Base-by-base conservation (phyloP, 1,140 invertebrate species). In the Potamilus streckersoni region DNA sequence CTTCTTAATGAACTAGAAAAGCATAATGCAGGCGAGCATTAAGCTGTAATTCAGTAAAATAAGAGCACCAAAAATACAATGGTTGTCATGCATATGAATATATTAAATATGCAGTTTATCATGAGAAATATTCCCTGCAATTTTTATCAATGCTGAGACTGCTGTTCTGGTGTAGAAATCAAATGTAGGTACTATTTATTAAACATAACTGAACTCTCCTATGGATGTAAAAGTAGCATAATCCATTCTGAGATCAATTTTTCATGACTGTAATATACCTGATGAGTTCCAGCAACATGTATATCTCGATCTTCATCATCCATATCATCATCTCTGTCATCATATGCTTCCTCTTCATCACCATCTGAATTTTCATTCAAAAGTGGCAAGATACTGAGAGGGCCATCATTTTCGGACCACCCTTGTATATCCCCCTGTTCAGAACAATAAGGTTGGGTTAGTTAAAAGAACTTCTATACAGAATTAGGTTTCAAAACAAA, bases 201-300 rank as follows among this genome's bases (percentile, higher is more conserved):
- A 49, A 49, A 49, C 38, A 49, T 11, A 49, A 8, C 38, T 49
- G 5, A 49, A 8, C 38, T 49, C 6, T 49, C 58, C 78, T 76
- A 4, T 84, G 73, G 31, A 81, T 78, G 60, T 74, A 56, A 2
- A 82, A 58, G 61, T 84, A 83, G 70, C 86, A 80, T 14, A 82
- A 60, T 6, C 79, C 64, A 66, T 82, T 76, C 16, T 85, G 84
- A 55, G 86, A 23, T 49, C 5, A 6, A 49, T 49, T 49, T 6
- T 49, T 49, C 38, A 49, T 49, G 38, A 49, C 6, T 49, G 38
- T 11, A 49, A 49, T 8, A 49, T 49, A 49, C 38, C 38, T 49
- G 38, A 49, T 49, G 38, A 49, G 62, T 72, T 6, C 59, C 70
- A 38, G 12, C 27, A 62, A 23, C n/a, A 17, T 60, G 38, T 23